phyloP scores from a whole-genome alignment of 2,113 vertebrate genomes.

The Brachyhypopomus occidentalis region DNA sequence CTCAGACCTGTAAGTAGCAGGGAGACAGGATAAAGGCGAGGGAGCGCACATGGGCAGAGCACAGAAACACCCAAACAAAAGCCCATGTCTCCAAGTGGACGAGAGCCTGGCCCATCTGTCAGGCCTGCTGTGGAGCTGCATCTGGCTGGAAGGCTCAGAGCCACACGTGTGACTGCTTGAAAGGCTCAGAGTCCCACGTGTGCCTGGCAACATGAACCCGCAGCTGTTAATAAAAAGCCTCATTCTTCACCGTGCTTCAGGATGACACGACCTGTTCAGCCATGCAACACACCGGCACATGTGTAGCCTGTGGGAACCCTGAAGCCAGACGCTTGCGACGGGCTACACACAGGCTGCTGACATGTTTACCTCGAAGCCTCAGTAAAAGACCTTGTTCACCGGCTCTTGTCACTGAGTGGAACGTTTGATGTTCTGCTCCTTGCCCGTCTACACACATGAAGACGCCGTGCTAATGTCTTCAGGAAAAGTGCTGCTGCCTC shows the following conservation, averaged over 20 bases:
- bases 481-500: neutral
- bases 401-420: slow-evolving; percentile 10
- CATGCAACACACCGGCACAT: slow-evolving; percentile 8
- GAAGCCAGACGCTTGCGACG: neutral
- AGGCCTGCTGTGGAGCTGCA: slow-evolving; percentile 23
- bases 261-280: slow-evolving; percentile 5
- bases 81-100: neutral
- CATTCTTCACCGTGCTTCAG: slow-evolving; percentile 14
- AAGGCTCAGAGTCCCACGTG: too few species aligned
- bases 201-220: slow-evolving; percentile 21
- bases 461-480: neutral
- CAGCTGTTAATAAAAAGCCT: slow-evolving; percentile 25
- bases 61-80: neutral
- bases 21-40: neutral
- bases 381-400: neutral
- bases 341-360: neutral
- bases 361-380: slow-evolving; percentile 15
- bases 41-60: neutral
- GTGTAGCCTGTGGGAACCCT: neutral
- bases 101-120: neutral
- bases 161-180: neutral
- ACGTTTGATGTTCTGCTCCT: slow-evolving; percentile 4
- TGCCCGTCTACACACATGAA: neutral
- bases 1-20: neutral
- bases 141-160: slow-evolving; percentile 36